A percentile compares a stretch with the other conserved stretches of the same genome.
phyloP scores from a whole-genome alignment of 2,113 vertebrate genomes.

The Rutilus rutilus region DNA sequence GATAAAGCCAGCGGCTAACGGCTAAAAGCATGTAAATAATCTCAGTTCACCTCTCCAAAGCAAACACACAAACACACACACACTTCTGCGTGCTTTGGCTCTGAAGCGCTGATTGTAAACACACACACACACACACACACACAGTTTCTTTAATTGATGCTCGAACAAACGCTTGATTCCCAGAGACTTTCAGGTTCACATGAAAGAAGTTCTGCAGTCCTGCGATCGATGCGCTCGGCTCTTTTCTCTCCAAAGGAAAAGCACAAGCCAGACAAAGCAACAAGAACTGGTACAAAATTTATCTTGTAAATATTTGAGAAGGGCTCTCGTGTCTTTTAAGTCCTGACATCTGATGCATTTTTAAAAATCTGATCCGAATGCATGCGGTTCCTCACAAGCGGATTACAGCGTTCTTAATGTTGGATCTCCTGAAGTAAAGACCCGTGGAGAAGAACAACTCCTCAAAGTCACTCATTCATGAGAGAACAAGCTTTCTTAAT shows the following conservation, averaged over 20 bases:
- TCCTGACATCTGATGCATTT: slow-evolving; percentile 51
- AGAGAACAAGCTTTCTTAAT: too few relatives aligned
- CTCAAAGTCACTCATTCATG: too few relatives aligned
- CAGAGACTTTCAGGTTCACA: slow-evolving; percentile 26
- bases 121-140: too few relatives aligned
- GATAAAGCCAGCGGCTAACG: too few relatives aligned
- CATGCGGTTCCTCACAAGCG: neutral
- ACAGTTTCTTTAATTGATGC: slow-evolving; percentile 51
- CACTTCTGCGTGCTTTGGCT: too few relatives aligned
- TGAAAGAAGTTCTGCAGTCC: slow-evolving; percentile 33
- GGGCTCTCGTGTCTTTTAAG: slow-evolving; percentile 30
- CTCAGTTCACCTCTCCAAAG: slow-evolving; percentile 2
- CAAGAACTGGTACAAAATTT: slow-evolving; percentile 48
- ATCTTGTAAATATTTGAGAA: slow-evolving; percentile 58
- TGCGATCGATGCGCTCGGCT: slow-evolving; percentile 44
- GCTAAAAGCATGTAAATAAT: too few relatives aligned
- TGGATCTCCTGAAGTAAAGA: neutral
- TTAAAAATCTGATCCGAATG: slow-evolving; percentile 49
- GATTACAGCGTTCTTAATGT: neutral
- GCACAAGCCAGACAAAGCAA: slow-evolving; percentile 50
- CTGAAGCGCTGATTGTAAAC: too few relatives aligned
- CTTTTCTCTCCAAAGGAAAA: slow-evolving; percentile 26
- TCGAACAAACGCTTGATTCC: slow-evolving; percentile 14
- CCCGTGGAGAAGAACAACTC: neutral
- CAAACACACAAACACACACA: too few relatives aligned